phyloP scores from a whole-genome alignment of 2,888 invertebrate genomes.

The Rotaria magnacalcarata region DNA sequence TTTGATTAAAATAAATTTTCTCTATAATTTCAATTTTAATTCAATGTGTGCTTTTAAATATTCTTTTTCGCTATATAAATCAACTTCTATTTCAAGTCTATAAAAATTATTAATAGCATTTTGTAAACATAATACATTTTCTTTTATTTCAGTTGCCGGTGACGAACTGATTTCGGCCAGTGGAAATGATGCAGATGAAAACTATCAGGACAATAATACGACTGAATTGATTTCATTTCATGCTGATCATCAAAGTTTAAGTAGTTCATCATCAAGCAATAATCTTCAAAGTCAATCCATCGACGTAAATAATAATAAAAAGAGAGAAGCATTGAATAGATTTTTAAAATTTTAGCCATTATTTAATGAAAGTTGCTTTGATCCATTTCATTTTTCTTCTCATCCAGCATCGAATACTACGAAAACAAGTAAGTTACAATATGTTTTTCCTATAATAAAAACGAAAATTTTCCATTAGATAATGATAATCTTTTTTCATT shows the following conservation, averaged over 20 bases:
- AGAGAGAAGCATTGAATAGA: not conserved
- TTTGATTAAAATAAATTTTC: too few relatives aligned
- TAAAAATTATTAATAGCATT: too few relatives aligned
- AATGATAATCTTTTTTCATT: not conserved
- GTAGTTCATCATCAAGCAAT: not conserved
- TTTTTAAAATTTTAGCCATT: not conserved
- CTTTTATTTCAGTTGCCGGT: not conserved
- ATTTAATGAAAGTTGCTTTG: not conserved
- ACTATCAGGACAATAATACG: not conserved
- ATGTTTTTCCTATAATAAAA: too few relatives aligned
- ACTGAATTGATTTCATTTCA: constrained; percentile 11
- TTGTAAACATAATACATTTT: not conserved
- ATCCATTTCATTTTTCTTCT: not conserved
- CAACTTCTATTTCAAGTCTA: too few relatives aligned
- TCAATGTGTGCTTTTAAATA: too few relatives aligned
- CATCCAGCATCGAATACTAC: not conserved
- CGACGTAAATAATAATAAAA: not conserved
- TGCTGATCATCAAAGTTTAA: not conserved
- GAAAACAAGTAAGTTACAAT: not conserved
- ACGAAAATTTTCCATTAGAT: not conserved
- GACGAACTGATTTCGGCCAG: not conserved
- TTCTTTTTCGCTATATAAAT: too few relatives aligned
- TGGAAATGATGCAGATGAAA: not conserved
- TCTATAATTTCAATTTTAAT: too few relatives aligned
- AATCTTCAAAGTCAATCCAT: not conserved